phyloP scores from a whole-genome alignment of 2,888 invertebrate genomes.

The Eilema griseolum region DNA sequence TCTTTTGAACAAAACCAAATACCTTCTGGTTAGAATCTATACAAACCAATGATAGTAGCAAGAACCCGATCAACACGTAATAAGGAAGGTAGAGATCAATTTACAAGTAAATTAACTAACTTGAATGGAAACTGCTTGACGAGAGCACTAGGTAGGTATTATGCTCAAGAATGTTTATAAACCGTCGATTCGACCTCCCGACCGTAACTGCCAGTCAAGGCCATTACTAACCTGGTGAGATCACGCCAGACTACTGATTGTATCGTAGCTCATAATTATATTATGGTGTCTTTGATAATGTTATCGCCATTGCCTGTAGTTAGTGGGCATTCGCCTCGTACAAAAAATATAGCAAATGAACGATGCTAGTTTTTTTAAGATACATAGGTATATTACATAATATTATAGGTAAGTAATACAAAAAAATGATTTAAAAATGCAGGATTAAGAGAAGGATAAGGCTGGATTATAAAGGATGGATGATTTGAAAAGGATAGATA shows the following conservation, averaged over 20 bases:
- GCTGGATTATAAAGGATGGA: too few relatives aligned
- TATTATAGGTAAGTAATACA: too few relatives aligned
- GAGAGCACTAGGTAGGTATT: conserved; percentile 25
- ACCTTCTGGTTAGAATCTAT: not conserved
- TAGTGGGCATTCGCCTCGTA: not conserved
- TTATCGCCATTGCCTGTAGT: not conserved
- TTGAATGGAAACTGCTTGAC: conserved; percentile 34
- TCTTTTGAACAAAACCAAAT: not conserved
- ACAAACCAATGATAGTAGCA: conserved; percentile 6
- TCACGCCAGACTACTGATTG: conserved; percentile 37
- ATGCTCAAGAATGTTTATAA: conserved; percentile 40
- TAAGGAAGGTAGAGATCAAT: conserved; percentile 46
- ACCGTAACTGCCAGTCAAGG: conserved; percentile 67
- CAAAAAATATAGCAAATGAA: not conserved
- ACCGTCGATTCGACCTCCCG: conserved; percentile 55
- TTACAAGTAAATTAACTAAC: conserved; percentile 36
- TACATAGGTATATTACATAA: not conserved
- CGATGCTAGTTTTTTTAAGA: not conserved
- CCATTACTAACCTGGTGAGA: conserved; percentile 56
- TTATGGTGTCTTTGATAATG: conserved; percentile 22
- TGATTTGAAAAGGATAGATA: too few relatives aligned
- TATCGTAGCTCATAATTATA: conserved; percentile 35
- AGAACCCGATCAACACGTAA: conserved; percentile 37
- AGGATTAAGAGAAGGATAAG: too few relatives aligned
- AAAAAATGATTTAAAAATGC: too few relatives aligned